Evolutionary conservation across 2,888 invertebrate genomes (phyloP).

Genomic region (Eupithecia dodoneata): DNA sequence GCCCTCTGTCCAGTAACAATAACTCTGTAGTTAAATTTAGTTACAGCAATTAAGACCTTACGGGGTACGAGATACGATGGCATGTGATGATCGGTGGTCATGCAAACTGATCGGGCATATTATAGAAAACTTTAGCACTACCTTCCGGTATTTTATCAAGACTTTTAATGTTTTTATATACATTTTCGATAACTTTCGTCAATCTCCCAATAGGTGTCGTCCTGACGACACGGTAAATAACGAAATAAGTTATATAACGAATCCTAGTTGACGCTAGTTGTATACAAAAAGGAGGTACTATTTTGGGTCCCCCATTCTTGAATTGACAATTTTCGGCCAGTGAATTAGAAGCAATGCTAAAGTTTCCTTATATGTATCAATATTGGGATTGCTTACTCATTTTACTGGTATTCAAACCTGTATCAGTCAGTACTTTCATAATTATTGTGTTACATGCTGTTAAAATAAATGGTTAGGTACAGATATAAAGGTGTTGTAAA

Average conservation of each 20-base stretch:
- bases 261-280: neutral
- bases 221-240: neutral
- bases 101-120: conserved; percentile 52
- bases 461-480: neutral
- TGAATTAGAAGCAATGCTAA: neutral
- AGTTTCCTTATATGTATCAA: neutral
- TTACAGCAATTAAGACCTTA: conserved; percentile 57
- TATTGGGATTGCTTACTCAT: conserved; percentile 1
- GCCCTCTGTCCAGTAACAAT: conserved; percentile 18
- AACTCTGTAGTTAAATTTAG: conserved; percentile 24
- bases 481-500: neutral
- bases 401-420: neutral
- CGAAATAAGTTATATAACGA: neutral
- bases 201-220: neutral
- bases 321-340: neutral
- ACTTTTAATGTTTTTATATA: neutral
- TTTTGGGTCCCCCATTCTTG: neutral
- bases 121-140: conserved; percentile 13
- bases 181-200: neutral
- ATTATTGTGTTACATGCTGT: conserved; percentile 27
- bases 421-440: neutral
- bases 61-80: conserved; percentile 64
- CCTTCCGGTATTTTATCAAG: neutral
- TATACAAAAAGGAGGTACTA: neutral
- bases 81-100: conserved; percentile 61